Conservation (phyloP, 2,888 invertebrate genomes). For the Antitype chi region DNA sequence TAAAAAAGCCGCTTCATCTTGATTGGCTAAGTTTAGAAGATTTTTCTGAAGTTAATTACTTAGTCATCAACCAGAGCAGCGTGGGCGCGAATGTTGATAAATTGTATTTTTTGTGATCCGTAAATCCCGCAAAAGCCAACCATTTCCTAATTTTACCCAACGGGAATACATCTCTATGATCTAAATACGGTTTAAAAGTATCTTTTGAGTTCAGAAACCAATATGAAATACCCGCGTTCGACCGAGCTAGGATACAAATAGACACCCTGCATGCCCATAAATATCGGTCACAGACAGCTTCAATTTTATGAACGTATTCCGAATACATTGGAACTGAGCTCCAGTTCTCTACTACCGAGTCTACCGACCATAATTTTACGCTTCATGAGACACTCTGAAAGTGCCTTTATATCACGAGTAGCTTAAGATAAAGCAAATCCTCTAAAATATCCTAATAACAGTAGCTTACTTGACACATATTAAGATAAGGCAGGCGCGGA, state of each 20-base stretch:
- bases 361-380: conserved; percentile 49
- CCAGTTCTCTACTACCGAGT: conserved; percentile 27
- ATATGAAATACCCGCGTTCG: conserved; percentile 17
- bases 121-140: conserved; percentile 7
- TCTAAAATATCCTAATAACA: conserved; percentile 53
- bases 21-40: conserved; percentile 22
- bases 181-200: conserved; percentile 2
- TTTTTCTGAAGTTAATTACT: conserved; percentile 52
- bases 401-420: conserved; percentile 44
- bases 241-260: conserved; percentile 50
- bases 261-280: conserved; percentile 50
- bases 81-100: conserved; percentile 40
- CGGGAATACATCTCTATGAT: background rate
- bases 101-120: conserved; percentile 25
- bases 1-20: conserved; percentile 16
- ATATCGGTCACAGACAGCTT: conserved; percentile 52
- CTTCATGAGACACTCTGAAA: conserved; percentile 46
- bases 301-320: conserved; percentile 60
- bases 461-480: conserved; percentile 49
- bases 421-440: conserved; percentile 50
- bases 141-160: background rate
- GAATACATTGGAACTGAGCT: conserved; percentile 53
- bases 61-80: conserved; percentile 17
- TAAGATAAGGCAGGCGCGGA: conserved; percentile 38
- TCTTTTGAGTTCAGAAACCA: conserved; percentile 8